Evolutionary conservation across 2,113 vertebrate species (phyloP).

Genomic region (Oncorhynchus kisutch): DNA sequence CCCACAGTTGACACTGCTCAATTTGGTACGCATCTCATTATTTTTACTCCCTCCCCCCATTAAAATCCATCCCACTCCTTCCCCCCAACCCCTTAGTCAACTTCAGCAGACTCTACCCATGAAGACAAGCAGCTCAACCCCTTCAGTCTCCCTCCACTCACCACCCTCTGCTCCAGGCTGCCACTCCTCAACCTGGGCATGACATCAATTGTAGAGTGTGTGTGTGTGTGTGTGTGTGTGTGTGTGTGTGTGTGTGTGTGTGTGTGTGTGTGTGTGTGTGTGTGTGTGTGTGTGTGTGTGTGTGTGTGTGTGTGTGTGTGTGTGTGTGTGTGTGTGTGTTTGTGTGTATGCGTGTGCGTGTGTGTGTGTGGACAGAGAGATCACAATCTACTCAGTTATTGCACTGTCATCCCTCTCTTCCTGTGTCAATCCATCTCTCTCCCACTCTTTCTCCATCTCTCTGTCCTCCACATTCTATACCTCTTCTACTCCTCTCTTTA

Average conservation of each 20-base stretch:
- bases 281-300: too few relatives aligned
- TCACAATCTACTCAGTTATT: conserved; percentile 40
- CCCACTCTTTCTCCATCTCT: not conserved
- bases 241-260: not conserved
- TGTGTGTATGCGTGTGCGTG: conserved; percentile 14
- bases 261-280: conserved; percentile 5
- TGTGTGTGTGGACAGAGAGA: conserved; percentile 36
- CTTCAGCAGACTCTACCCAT: too few relatives aligned
- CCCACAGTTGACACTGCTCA: too few relatives aligned
- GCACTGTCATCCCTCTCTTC: conserved; percentile 8
- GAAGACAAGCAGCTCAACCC: too few relatives aligned
- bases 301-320: not conserved
- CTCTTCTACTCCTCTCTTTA: too few relatives aligned
- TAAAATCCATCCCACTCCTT: not conserved
- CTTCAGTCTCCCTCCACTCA: not conserved
- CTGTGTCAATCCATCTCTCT: not conserved
- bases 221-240: not conserved
- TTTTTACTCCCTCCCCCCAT: not conserved
- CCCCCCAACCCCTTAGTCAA: not conserved
- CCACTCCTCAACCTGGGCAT: conserved; percentile 48
- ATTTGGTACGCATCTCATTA: not conserved
- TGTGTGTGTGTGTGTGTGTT: not conserved
- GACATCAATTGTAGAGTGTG: conserved; percentile 47
- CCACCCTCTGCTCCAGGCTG: conserved; percentile 13
- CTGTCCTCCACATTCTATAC: not conserved